Base-by-base conservation (phyloP, 2,888 invertebrate species). In the Caenorhabditis japonica region DNA sequence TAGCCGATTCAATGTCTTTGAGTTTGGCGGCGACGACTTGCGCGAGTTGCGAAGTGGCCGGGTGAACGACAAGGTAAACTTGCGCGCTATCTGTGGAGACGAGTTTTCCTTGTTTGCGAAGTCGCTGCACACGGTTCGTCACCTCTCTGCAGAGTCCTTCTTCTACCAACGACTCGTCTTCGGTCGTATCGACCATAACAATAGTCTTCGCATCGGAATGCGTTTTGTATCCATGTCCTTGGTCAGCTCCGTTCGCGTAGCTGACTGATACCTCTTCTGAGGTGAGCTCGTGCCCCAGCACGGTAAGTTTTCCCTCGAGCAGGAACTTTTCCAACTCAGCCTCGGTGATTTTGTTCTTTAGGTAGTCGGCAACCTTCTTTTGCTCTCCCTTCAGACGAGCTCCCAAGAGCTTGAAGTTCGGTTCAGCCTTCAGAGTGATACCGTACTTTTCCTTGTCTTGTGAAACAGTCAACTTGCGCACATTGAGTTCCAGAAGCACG, bases 111-210 rank as follows among this genome's bases (percentile, higher is more conserved):
- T 82, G 70, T 89, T 99, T 99, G 69, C 97, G 91, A 12, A 99
- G 90, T 88, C 95, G 97, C 88, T 99, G 99, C 30, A 99, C 91
- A 61, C 97, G 92, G 88, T 97, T 99, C 70, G 96, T 93, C 23
- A 97, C 92, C 90, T 99, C 99, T 69, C 97, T 91, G 0, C 97
- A 94, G 23, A 94, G 91, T 8, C 99, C 99, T 90, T 99, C 97
- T 87, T 96, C 94, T 75, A 94, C 90, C 92, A 97, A 92, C 25
- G 92, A 92, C 86, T 94, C 93, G 88, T 95, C 95, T 1, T 94
- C 94, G 0, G 93, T 93, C 59, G 94, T 92, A 88, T 97, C 94
- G 80, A 99, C 89, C 59, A 99, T 89, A 52, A 99, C 93, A 49
- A 99, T 90, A 1, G 95, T 88, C 94, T 75, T 80, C 12, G 70